A percentile compares a stretch with the other conserved stretches of the same genome.
phyloP scores from a whole-genome alignment of 2,888 invertebrate species.

The Dinocampus coccinellae region DNA sequence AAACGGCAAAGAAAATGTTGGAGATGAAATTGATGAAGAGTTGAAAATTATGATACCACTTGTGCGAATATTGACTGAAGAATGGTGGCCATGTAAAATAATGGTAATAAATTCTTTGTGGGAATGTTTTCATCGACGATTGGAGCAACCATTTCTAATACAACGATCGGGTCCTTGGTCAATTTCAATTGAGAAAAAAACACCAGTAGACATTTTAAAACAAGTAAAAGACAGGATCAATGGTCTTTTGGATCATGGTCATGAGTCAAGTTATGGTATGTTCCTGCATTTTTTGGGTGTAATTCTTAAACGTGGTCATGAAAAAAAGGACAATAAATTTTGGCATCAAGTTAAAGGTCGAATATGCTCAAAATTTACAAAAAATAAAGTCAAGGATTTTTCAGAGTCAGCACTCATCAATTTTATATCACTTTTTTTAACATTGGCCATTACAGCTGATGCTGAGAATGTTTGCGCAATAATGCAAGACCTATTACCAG shows the following conservation, averaged over 20 bases:
- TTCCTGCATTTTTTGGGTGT: conserved; percentile 69
- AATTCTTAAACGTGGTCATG: conserved; percentile 61
- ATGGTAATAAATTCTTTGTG: conserved; percentile 72
- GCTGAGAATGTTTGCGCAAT: conserved; percentile 63
- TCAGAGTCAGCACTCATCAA: conserved; percentile 73
- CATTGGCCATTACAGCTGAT: conserved; percentile 68
- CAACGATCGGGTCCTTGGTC: conserved; percentile 68
- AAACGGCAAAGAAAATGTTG: conserved; percentile 61
- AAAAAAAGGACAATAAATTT: conserved; percentile 57
- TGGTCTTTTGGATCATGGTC: conserved; percentile 48
- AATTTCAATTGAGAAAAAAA: conserved; percentile 67
- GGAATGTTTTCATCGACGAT: conserved; percentile 74
- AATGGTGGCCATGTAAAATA: conserved; percentile 68
- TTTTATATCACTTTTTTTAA: conserved; percentile 70
- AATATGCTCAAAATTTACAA: conserved; percentile 74
- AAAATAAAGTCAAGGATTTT: conserved; percentile 72
- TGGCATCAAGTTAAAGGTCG: conserved; percentile 73
- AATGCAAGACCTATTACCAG: conserved; percentile 61
- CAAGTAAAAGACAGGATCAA: conserved; percentile 67
- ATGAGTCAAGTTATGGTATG: conserved; percentile 71
- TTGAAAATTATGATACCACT: conserved; percentile 69
- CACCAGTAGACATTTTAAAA: conserved; percentile 57
- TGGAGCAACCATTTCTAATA: conserved; percentile 72
- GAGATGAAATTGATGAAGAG: conserved; percentile 70
- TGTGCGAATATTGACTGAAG: conserved; percentile 67